Conservation (phyloP, 2,888 invertebrate genomes). For the Philonicus albiceps region DNA sequence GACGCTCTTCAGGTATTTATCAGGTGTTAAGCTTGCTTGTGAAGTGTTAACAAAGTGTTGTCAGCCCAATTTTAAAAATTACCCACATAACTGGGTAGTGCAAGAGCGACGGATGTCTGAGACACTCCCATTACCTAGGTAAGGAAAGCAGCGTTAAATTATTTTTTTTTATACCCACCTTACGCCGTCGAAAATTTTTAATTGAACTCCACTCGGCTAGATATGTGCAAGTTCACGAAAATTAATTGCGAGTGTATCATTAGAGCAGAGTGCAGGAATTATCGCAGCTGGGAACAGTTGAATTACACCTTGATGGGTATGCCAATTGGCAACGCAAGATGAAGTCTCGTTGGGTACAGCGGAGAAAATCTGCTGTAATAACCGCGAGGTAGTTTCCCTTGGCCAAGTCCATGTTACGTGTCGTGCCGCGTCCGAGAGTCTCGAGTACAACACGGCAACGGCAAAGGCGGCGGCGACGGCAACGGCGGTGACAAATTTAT, state of each 20-base stretch:
- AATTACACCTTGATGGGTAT: neutral
- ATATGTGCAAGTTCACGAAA: constrained; percentile 11
- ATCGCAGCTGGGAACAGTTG: neutral
- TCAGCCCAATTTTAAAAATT: neutral
- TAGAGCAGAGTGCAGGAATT: neutral
- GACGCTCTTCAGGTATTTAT: neutral
- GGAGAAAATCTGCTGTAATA: neutral
- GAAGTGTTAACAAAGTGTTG: neutral
- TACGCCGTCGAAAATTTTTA: neutral
- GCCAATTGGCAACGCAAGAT: neutral
- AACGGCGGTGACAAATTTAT: constrained; percentile 7
- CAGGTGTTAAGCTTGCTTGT: neutral
- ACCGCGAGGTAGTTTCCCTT: neutral
- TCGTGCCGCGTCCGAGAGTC: neutral
- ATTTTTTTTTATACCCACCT: neutral
- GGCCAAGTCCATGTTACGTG: neutral
- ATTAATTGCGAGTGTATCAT: constrained; percentile 1
- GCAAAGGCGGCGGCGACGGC: neutral
- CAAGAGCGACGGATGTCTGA: neutral
- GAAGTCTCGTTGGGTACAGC: neutral
- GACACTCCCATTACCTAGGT: neutral
- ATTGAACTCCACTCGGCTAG: neutral
- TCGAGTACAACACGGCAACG: neutral
- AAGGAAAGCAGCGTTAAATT: neutral
- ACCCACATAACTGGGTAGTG: neutral